These are phyloP conservation scores for Spatulosminthurus flaviceps DNA, from an alignment of 2,888 invertebrate species.

Conservation along the genomic window DNA sequence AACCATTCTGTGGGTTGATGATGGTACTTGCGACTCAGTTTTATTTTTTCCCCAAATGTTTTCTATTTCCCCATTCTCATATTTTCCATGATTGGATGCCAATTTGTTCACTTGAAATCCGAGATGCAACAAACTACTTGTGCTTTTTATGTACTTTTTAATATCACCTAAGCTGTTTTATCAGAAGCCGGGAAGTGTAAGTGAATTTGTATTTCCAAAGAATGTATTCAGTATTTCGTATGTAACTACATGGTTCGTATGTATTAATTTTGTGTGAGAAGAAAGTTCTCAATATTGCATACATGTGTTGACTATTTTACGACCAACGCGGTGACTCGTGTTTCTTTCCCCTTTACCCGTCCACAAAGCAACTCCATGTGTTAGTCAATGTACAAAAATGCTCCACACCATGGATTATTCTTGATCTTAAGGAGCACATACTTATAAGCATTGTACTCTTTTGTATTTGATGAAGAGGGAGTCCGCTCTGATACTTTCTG, in stretches of 20 bases:
- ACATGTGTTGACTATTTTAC: constrained; percentile 53
- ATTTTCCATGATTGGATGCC: not conserved
- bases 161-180: too few relatives aligned
- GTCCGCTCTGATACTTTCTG: too few relatives aligned
- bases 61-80: not conserved
- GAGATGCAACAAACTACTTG: not conserved
- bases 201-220: too few relatives aligned
- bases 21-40: not conserved
- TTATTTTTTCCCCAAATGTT: not conserved
- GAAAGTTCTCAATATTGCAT: constrained; percentile 7
- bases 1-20: not conserved
- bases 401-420: not conserved
- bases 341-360: constrained; percentile 49
- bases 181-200: too few relatives aligned
- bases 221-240: too few relatives aligned
- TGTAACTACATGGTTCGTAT: too few relatives aligned
- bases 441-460: too few relatives aligned
- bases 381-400: not conserved
- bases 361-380: constrained; percentile 20
- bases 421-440: too few relatives aligned
- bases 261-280: not conserved
- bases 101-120: constrained; percentile 1
- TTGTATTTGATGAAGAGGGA: too few relatives aligned
- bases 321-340: constrained; percentile 56
- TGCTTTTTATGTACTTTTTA: too few relatives aligned